Base-by-base conservation (phyloP, 2,113 vertebrate species). In the Gavia stellata region DNA sequence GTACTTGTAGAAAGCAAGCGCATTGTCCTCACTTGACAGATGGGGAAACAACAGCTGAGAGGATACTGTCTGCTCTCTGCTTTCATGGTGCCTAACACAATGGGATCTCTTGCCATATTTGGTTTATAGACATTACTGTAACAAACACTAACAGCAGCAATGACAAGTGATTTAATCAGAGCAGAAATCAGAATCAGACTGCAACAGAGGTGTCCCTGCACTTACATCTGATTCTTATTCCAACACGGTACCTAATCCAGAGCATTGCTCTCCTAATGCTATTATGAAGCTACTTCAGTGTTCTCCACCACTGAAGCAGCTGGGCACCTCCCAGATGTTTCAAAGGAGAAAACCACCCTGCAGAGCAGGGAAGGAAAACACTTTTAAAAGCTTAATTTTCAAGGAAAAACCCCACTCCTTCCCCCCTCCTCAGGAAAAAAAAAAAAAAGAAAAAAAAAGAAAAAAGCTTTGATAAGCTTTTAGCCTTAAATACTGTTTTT, bases 31-130 rank as follows among this genome's bases (percentile, higher is more conserved):
- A 78, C 45, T 90, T 93, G 79, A 88, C 95, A 95, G 90, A 93
- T 86, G 90, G 55, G 81, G 81, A 95, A 95, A 87, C 38, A 92
- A 70, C 71, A 93, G 90, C 71, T 96, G 88, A 95, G 87, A 93
- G 63, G 88, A 88, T 0, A 2, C 33, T 90, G 61, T 17, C 71
- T 82, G 45, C 78, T 92, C 58, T 77, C 75, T 70, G 71, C 65
- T 87, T 91, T 94, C 74, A 52, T 42, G 42, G 67, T 83, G 17
- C 45, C 49, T 72, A 73, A 68, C 71, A 81, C 79, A 86, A 67
- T 36, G 45, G 62, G 11, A 20, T 67, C 40, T 88, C 67, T 62
- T 44, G 50, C 59, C 86, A 31, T 63, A 55, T 86, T 86, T 83
- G 50, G 33, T 83, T 77, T 83, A 66, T 34, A 73, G 38, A 45